A percentile compares a stretch with the other conserved stretches of the same genome.
Conservation (phyloP, 2,113 vertebrate species). For the Corvus moneduloides region DNA sequence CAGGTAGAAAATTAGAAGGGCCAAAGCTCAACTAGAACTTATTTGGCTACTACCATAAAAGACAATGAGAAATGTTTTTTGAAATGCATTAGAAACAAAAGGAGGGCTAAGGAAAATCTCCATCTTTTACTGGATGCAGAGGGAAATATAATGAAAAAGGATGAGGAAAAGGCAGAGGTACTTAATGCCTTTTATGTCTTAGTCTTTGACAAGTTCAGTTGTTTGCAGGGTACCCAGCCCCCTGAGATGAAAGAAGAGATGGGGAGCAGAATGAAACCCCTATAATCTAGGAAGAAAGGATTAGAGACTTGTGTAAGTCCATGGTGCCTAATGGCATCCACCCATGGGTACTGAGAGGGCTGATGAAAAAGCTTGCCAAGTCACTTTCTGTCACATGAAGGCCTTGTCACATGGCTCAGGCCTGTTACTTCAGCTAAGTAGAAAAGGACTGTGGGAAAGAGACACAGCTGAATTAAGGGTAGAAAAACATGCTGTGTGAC, state of each 20-base stretch:
- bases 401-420: too few species aligned
- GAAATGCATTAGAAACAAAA: neutral
- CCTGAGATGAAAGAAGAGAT: neutral
- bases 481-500: too few species aligned
- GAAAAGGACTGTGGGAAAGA: too few species aligned
- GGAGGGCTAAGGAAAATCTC: neutral
- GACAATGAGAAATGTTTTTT: neutral
- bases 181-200: neutral
- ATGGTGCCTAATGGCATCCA: neutral
- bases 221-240: neutral
- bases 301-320: neutral
- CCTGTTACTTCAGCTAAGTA: too few species aligned
- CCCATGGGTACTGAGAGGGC: neutral
- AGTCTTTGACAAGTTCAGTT: neutral
- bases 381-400: too few species aligned
- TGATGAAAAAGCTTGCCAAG: neutral
- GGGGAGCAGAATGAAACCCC: neutral
- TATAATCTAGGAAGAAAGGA: neutral
- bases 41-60: neutral
- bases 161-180: neutral
- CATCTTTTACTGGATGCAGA: neutral
- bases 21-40: neutral
- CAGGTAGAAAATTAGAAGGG: neutral
- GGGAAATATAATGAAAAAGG: neutral
- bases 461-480: too few species aligned